Evolutionary conservation across 2,113 vertebrate species (phyloP), one percentile per base, ranked within the genome.

Genomic region (Protobothrops flavoviridis): DNA sequence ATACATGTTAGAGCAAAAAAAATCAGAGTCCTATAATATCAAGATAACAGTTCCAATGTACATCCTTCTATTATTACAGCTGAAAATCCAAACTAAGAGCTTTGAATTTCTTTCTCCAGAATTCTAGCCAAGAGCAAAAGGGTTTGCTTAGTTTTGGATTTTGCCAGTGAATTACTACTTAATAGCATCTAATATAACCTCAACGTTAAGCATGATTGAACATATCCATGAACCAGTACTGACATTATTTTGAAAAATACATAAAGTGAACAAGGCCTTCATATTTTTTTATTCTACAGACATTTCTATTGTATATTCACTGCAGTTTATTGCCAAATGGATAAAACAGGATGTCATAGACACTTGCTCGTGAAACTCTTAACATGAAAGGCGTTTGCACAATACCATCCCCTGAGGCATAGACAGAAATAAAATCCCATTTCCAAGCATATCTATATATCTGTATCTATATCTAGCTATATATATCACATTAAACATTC

Each of bases 321-420:
- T 56, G 55, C 48, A 50, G 48, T 91, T 55, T 85, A 81, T 85
- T 85, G 69, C 50, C 50, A 85, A 85, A 55, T 6, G 55, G n/a
- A 81, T 91, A 55, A 91, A 85, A 55, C 69, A 85, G 90, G 90
- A 91, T 91, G 50, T 85, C 90, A 81, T 4, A 74, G 64, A n/a
- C 90, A 81, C 64, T 69, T 85, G 90, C 50, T 91, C 90, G 8
- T 55, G 6, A 91, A 91, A 85, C 33, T 85, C 90, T 55, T 55
- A 74, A 33, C 90, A 91, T 55, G 90, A 55, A 33, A 81, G 64
- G 48, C 5, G 15, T 55, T 91, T 91, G 50, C n/a, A 43, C 20
- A 39, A 91, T 43, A 33, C 69, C 6, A 23, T 74, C 64, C 90
- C n/a, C 23, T 39, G 4, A 29, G 59, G 69, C 64, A 43, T 13